Evolutionary conservation across 1,140 invertebrate species (phyloP), one percentile per base, ranked within the genome.

Genomic region (Drosophila neocordata): DNA sequence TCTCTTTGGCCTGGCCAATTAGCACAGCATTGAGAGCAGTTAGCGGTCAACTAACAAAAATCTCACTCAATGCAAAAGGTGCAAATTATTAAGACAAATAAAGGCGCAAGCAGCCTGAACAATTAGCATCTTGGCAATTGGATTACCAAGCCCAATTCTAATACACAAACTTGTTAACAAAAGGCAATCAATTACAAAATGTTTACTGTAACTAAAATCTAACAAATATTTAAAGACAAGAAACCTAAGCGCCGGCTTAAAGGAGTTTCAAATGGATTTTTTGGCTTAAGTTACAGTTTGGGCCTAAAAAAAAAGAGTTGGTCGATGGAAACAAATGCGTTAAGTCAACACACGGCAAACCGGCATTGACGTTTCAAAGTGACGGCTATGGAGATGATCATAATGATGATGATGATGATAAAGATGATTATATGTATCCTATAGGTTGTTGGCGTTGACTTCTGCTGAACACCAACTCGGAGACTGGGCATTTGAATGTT

Each of bases 21-120:
- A 88, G 79, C 83, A 66, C 64, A 48, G 61, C 76, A 88, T 87
- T 87, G 83, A 87, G 83, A 87, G 83, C 83, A 88, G 83, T 87
- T 87, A 87, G 83, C 75, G 64, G 71, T 20, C 13, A 15, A 65
- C 62, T 74, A 70, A 70, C 37, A 62, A 18, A 22, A 57, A 61
- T 53, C 59, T 51, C 41, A 37, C 60, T 48, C 15, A 48, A 48
- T 48, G 41, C 41, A 48, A 66, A 48, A 79, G 82, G 82, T 87
- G 82, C 74, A 72, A 85, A 85, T 82, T 53, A 67, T 20, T 38
- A 27, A 53, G 31, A 57, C 62, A 87, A 85, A 87, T 78, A 85
- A 81, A 85, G 84, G 84, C 79, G 79, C 83, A 87, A 79, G 79
- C 76, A 79, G 79, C 6, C 69, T 68, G 68, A 61, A 64, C 83